These are phyloP conservation scores for Apocrypta bakeri DNA, from an alignment of 1,140 invertebrate species.

Conservation along the genomic window DNA sequence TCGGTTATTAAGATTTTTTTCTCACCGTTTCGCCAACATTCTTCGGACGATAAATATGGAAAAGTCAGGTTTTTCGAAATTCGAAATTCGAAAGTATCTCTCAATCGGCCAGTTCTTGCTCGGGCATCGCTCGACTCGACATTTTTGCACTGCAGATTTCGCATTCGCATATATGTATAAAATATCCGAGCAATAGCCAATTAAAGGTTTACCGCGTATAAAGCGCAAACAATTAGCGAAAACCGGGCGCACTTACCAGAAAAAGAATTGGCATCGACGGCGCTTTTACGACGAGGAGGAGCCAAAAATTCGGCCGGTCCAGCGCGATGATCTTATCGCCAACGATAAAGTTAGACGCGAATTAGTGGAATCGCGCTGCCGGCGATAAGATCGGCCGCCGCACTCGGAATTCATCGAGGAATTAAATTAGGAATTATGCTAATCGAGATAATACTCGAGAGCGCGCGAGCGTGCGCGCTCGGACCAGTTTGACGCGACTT, in stretches of 20 bases:
- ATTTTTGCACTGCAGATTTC: no score
- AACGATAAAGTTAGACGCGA: constrained; percentile 51
- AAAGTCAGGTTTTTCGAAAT: no score
- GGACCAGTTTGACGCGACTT: constrained; percentile 43
- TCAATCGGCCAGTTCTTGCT: background rate
- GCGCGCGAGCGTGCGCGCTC: background rate
- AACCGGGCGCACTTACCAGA: background rate
- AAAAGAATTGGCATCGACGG: background rate
- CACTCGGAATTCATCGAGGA: constrained; percentile 49
- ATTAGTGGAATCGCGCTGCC: constrained; percentile 47
- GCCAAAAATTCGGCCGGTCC: background rate
- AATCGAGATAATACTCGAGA: constrained; percentile 17
- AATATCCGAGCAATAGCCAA: background rate
- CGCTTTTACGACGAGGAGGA: constrained; percentile 30
- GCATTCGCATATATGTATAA: background rate
- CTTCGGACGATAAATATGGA: no score
- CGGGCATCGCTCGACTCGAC: no score
- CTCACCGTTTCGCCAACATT: background rate
- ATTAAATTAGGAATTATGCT: constrained; percentile 54
- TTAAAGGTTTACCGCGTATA: constrained; percentile 29
- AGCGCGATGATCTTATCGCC: constrained; percentile 45
- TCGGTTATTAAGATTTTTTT: no score
- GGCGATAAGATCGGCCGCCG: constrained; percentile 39
- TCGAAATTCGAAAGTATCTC: background rate
- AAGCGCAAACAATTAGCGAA: constrained; percentile 37